Evolutionary conservation across 2,797 vertebrate species (phyloP).

Genomic region (Tauraco hartlaubi): DNA sequence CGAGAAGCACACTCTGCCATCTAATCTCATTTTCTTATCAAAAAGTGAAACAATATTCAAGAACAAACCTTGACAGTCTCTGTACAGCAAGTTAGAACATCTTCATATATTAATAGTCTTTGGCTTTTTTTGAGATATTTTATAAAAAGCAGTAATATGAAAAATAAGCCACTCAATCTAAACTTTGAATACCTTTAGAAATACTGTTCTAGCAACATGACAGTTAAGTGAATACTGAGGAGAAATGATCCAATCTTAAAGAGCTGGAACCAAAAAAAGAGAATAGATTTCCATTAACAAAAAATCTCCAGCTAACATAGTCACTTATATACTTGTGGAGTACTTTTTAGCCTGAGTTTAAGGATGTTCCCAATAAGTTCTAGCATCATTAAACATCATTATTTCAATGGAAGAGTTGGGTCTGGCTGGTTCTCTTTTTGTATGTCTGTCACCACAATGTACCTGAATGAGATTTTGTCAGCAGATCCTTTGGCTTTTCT

Average conservation of each 20-base stretch:
- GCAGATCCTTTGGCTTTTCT: not conserved
- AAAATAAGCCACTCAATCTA: slow-evolving; percentile 11
- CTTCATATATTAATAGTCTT: not conserved
- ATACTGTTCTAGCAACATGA: slow-evolving; percentile 42
- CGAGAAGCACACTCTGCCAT: not conserved
- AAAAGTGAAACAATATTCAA: slow-evolving; percentile 19
- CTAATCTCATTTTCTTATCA: slow-evolving; percentile 28
- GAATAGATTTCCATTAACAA: not conserved
- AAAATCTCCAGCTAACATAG: not conserved
- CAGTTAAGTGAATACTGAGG: slow-evolving; percentile 5
- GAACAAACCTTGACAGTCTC: slow-evolving; percentile 34
- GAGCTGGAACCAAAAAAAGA: not conserved
- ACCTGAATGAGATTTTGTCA: not conserved
- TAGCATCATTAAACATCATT: not conserved
- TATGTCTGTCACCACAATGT: not conserved
- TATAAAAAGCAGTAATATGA: slow-evolving; percentile 12
- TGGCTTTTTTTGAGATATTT: not conserved
- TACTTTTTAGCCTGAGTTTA: not conserved
- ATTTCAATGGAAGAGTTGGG: not conserved
- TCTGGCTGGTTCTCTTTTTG: not conserved
- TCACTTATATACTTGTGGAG: not conserved
- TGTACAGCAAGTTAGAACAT: not conserved
- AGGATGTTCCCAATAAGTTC: not conserved
- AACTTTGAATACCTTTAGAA: slow-evolving; percentile 53
- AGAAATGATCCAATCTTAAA: slow-evolving; percentile 5